Base-by-base conservation (phyloP, 2,797 vertebrate species). In the Spinus pinus region DNA sequence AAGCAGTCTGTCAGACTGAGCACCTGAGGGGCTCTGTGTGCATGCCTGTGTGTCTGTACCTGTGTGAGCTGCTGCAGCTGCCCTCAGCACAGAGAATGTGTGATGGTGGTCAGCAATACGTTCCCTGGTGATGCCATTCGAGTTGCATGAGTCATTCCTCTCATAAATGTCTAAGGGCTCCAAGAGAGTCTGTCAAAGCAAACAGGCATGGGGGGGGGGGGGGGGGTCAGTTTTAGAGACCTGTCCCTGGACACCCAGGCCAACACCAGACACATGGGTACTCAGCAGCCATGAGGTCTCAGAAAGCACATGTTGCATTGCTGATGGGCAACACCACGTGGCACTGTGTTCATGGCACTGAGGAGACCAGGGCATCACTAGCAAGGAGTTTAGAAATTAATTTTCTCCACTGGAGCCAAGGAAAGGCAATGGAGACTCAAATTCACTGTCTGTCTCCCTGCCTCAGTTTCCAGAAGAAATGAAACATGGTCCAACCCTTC, bases 301-400 rank as follows among this genome's bases (percentile, higher is more conserved):
- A 0, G 28, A 28, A 10, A 28, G 39, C 11, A 21, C 0, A 0
- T 16, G 31, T 21, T 70, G 54, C 9, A 2, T 7, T 74, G 44
- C 31, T 62, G 37, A n/a, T 62, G 85, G 44, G 44, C 44, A 73
- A 9, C 19, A 14, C 23, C 44, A 42, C 1, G 1, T 33, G n/a
- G 27, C 25, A 8, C 8, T 25, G 19, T n/a, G 19, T 22, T 75
- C 33, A 6, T 1, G 3, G 31, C 39, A 25, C 51, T 64, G 57
- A 66, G 33, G 56, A 81, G 18, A 41, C 0, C 2, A 12, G 14
- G 31, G 22, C 27, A 41, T 22, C 3, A 0, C 30, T 0, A 44
- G 58, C 20, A 71, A 70, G 30, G 27, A 33, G 20, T 27, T 27
- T 33, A 69, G 67, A 72, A 82, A 21, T 18, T 6, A 50, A 42